Evolutionary conservation across 2,888 invertebrate species (phyloP).

Genomic region (Cotesia congregata): DNA sequence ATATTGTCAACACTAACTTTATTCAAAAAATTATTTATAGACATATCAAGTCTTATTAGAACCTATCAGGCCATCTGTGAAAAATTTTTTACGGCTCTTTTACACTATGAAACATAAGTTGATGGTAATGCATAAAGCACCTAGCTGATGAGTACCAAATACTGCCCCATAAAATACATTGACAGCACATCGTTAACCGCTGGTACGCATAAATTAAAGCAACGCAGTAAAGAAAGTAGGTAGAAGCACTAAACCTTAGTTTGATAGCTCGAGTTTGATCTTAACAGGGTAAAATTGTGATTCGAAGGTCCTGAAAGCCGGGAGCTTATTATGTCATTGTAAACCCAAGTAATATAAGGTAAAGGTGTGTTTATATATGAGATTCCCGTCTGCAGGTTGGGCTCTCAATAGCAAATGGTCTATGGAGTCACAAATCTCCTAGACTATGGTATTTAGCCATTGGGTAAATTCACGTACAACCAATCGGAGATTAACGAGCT

Average conservation of each 20-base stretch:
- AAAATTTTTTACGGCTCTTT: no score
- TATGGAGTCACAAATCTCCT: conserved; percentile 1
- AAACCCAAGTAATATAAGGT: conserved; percentile 19
- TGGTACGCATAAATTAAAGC: no score
- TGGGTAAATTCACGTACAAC: conserved; percentile 26
- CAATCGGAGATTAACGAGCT: conserved; percentile 28
- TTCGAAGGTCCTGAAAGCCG: not conserved
- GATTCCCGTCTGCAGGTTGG: not conserved
- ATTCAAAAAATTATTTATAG: no score
- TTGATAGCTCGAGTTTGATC: conserved; percentile 3
- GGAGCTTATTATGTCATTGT: conserved; percentile 33
- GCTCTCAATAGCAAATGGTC: conserved; percentile 1
- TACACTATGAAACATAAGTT: no score
- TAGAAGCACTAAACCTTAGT: not conserved
- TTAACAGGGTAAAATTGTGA: not conserved
- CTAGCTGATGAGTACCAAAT: no score
- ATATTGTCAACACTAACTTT: no score
- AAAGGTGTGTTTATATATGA: not conserved
- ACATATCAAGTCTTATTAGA: no score
- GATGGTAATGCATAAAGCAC: no score
- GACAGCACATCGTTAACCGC: no score
- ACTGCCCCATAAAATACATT: no score
- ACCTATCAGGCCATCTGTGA: no score
- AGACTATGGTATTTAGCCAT: not conserved
- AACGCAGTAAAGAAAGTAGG: no score